These are phyloP conservation scores for Rhinatrema bivittatum DNA, from an alignment of 2,797 vertebrate species.

Conservation along the genomic window DNA sequence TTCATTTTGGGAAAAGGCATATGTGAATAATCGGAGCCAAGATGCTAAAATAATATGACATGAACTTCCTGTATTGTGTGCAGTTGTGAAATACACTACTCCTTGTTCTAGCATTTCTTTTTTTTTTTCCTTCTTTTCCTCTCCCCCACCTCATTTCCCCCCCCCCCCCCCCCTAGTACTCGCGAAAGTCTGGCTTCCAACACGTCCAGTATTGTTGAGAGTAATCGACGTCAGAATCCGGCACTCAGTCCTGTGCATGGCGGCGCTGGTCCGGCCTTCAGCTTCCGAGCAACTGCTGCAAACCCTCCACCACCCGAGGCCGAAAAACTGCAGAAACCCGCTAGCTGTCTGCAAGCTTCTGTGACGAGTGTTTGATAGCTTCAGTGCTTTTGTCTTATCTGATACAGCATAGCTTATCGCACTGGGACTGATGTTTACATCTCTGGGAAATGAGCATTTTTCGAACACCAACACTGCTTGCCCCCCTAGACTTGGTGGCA, in stretches of 20 bases:
- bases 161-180: constrained; percentile 68
- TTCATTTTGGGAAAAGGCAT: no score
- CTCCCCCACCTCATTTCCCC: constrained; percentile 6
- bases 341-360: constrained; percentile 95
- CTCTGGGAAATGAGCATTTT: constrained; percentile 59
- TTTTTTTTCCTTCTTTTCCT: no score
- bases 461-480: constrained; percentile 64
- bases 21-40: constrained; percentile 13
- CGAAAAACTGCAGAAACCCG: constrained; percentile 96
- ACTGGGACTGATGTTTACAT: constrained; percentile 70
- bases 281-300: constrained; percentile 77
- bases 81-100: constrained; percentile 20
- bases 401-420: constrained; percentile 59
- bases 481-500: constrained; percentile 60
- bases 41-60: constrained; percentile 11
- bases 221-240: constrained; percentile 94
- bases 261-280: constrained; percentile 83
- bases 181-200: constrained; percentile 98
- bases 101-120: constrained; percentile 36
- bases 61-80: constrained; percentile 24
- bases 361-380: constrained; percentile 96
- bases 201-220: constrained; percentile 98
- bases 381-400: constrained; percentile 49
- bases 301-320: constrained; percentile 81
- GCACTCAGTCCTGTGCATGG: constrained; percentile 92